phyloP scores from a whole-genome alignment of 1,140 invertebrate genomes.

The Trichonephila clavata region DNA sequence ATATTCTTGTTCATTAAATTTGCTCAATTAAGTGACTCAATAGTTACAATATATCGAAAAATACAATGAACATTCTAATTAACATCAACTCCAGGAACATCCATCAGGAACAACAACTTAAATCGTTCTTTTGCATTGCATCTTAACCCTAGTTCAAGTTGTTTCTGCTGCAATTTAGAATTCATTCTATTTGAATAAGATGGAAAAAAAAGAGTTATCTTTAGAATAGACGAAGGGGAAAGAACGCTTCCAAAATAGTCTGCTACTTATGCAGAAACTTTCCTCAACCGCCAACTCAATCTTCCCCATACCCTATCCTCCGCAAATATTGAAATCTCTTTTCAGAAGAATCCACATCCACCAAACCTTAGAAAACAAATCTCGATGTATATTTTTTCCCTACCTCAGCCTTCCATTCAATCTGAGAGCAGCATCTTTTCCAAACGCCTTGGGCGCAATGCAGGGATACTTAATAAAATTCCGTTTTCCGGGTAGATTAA shows the following conservation, averaged over 20 bases:
- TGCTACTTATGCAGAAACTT: constrained; percentile 31
- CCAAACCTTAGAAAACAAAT: constrained; percentile 33
- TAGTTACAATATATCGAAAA: no score
- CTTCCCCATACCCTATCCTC: not conserved
- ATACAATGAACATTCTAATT: no score
- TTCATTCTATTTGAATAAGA: constrained; percentile 16
- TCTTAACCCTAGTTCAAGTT: not conserved
- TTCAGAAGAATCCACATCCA: constrained; percentile 24
- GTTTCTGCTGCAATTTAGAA: not conserved
- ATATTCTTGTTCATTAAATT: no score
- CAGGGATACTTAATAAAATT: constrained; percentile 60
- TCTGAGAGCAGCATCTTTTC: not conserved
- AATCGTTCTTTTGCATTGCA: not conserved
- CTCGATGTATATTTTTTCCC: constrained; percentile 14
- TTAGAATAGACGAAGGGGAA: not conserved
- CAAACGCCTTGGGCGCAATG: constrained; percentile 26
- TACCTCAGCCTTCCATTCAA: not conserved
- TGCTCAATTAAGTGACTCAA: no score
- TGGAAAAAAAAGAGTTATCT: not conserved
- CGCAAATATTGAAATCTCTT: constrained; percentile 45
- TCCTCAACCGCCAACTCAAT: not conserved
- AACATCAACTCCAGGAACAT: not conserved
- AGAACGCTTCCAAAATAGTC: not conserved
- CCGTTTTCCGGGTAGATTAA: constrained; percentile 65
- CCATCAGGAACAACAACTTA: not conserved